These are phyloP conservation scores for Luscinia luscinia DNA, from an alignment of 2,797 vertebrate species.

Conservation along the genomic window DNA sequence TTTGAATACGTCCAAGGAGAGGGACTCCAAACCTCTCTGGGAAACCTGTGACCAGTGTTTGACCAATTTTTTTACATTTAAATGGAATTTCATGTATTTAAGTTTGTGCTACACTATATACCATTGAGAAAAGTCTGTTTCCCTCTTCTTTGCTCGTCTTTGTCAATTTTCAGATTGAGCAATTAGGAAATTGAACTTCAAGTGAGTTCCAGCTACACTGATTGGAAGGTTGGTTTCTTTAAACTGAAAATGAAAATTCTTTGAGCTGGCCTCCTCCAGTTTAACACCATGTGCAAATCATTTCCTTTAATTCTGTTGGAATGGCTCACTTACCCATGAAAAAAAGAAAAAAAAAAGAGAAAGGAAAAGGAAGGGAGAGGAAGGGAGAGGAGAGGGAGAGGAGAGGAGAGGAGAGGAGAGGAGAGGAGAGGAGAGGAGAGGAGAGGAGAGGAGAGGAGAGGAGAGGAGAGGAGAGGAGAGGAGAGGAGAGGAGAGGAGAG, in stretches of 20 bases:
- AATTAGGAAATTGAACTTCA: neutral
- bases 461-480: rapidly evolving
- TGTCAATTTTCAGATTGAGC: neutral
- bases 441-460: rapidly evolving
- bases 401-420: rapidly evolving
- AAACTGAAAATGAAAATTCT: constrained; percentile 8
- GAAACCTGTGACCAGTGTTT: neutral
- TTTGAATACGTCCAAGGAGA: neutral
- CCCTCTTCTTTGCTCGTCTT: neutral
- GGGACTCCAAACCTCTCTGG: neutral
- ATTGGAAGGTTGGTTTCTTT: neutral
- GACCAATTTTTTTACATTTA: neutral
- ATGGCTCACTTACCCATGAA: neutral
- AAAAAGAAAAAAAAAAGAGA: rapidly evolving
- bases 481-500: rapidly evolving
- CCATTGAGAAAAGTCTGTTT: neutral
- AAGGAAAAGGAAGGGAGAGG: rapidly evolving
- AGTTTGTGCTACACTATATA: neutral
- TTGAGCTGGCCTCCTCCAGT: neutral
- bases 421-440: rapidly evolving
- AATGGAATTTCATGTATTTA: neutral
- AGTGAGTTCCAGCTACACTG: neutral
- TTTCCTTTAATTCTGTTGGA: constrained; percentile 13
- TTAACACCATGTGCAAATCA: constrained; percentile 27
- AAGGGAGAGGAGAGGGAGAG: no score